phyloP scores from a whole-genome alignment of 2,797 vertebrate species.

The Capromys pilorides region DNA sequence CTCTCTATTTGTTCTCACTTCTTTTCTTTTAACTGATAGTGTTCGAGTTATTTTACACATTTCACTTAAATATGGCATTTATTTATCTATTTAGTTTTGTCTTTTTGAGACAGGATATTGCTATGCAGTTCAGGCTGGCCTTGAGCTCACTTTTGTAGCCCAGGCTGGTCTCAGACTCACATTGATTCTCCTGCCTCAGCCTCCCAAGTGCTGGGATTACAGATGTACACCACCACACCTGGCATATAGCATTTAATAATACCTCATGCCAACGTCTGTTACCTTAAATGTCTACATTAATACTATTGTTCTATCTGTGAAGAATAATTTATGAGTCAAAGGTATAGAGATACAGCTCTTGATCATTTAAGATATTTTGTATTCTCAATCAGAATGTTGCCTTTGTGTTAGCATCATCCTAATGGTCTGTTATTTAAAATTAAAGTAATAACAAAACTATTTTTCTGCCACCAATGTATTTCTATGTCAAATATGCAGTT shows the following conservation, averaged over 20 bases:
- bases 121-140: too few species aligned
- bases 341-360: background rate
- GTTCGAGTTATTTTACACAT: background rate
- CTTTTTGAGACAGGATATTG: too few species aligned
- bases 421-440: background rate
- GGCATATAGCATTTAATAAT: background rate
- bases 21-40: background rate
- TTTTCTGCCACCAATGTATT: background rate
- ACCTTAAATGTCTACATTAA: background rate
- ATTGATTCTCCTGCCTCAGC: too few species aligned
- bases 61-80: background rate
- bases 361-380: background rate
- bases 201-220: too few species aligned
- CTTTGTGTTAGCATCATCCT: background rate
- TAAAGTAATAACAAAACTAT: background rate
- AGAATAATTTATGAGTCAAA: background rate
- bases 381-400: background rate
- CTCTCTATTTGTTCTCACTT: background rate
- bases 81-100: background rate
- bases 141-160: too few species aligned
- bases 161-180: too few species aligned
- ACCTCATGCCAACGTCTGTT: background rate
- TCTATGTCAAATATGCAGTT: background rate
- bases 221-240: too few species aligned
- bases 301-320: background rate